Evolutionary conservation across 2,888 invertebrate genomes (phyloP).

Genomic region (Didymodactylos carnosus): DNA sequence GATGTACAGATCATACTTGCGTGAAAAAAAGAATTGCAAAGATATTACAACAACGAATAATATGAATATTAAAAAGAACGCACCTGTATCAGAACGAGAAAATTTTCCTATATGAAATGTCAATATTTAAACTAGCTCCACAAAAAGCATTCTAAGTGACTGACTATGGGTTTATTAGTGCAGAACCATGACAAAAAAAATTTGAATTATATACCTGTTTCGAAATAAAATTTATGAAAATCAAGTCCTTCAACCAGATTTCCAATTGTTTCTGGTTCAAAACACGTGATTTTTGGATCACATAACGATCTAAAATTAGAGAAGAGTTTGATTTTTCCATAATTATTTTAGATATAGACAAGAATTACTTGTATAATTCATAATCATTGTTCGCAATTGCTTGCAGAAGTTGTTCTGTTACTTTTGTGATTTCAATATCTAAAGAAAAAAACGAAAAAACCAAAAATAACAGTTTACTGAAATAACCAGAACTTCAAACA

Average conservation of each 20-base stretch:
- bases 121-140: too few relatives aligned
- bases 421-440: constrained; percentile 89
- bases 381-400: constrained; percentile 92
- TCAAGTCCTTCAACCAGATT: constrained; percentile 98
- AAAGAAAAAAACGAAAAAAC: background rate
- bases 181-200: too few relatives aligned
- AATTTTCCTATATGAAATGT: background rate
- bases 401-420: constrained; percentile 90
- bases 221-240: constrained; percentile 99
- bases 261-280: constrained; percentile 94
- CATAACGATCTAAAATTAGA: constrained; percentile 68
- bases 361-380: constrained; percentile 44
- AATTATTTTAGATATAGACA: background rate
- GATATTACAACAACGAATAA: too few relatives aligned
- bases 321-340: background rate
- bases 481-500: too few relatives aligned
- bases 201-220: constrained; percentile 51
- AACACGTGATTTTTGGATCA: constrained; percentile 92
- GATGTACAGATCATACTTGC: too few relatives aligned
- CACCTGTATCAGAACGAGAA: background rate
- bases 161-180: too few relatives aligned
- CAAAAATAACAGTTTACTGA: too few relatives aligned
- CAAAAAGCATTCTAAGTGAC: too few relatives aligned
- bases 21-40: too few relatives aligned
- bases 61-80: too few relatives aligned